Evolutionary conservation across 2,888 invertebrate species (phyloP), one percentile per base, ranked within the genome.

Genomic region (Trissolcus brochymenae): DNA sequence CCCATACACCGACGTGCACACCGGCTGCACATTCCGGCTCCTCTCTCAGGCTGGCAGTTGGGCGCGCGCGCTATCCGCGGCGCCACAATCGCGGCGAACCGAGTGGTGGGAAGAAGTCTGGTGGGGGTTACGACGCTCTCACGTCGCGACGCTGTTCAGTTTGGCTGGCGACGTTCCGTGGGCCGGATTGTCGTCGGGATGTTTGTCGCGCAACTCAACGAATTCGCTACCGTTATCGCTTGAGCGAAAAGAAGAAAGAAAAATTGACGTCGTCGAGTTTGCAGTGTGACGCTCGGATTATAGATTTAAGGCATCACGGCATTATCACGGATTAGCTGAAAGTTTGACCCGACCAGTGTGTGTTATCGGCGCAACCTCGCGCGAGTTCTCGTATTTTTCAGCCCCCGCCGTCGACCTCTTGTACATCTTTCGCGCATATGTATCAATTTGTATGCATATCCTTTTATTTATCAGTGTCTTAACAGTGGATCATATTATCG

Each of bases 61-160:
- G 62, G 17, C 35, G 76, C 64, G 76, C 62, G 59, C 66, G 67
- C 72, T 72, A 66, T 50, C 54, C 41, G 59, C 61, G 71, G 66
- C 76, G 76, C 70, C 9, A 61, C 35, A 4, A 1, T 64, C 71
- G 65, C 68, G 40, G n/a, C 17, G 16, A n/a, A 16, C 21, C 29
- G 59, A 29, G 17, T 19, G 54, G 53, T 54, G 56, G 76, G 56
- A 55, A 53, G 17, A 35, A 17, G 60, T 35, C 60, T 74, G 82
- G 80, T 78, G 77, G 79, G 72, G 78, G 80, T 50, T 76, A 76
- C 71, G 78, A 79, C 79, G 79, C 79, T 67, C 72, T 78, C 80
- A 56, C 71, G 79, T 76, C 78, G 76, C 70, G 56, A 72, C 73
- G 78, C 76, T 79, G 79, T 79, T 81, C 75, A 80, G 80, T 80